Evolutionary conservation across 2,113 vertebrate genomes (phyloP).

Genomic region (Triplophysa dalaica): DNA sequence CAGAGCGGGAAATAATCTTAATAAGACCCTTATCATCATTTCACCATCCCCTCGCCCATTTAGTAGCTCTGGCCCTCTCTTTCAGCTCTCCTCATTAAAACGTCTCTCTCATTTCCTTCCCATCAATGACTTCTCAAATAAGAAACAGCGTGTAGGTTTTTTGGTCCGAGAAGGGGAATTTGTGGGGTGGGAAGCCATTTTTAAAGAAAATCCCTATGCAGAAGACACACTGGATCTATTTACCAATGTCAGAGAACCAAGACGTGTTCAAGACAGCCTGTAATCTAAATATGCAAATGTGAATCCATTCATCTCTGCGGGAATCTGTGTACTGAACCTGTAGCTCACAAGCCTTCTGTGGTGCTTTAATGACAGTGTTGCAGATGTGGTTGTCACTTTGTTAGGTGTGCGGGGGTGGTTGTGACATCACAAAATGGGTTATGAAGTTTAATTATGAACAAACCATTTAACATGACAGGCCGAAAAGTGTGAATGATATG

Average conservation of each 20-base stretch:
- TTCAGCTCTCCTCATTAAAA: conserved; percentile 39
- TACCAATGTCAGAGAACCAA: conserved; percentile 2
- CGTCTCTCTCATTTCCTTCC: conserved; percentile 50
- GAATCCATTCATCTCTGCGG: neutral
- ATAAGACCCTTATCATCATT: conserved; percentile 61
- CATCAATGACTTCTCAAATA: conserved; percentile 53
- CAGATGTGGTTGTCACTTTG: too few relatives aligned
- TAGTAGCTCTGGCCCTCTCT: neutral
- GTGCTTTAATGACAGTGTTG: too few relatives aligned
- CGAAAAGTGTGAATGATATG: too few relatives aligned
- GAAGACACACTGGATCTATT: neutral
- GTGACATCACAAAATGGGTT: too few relatives aligned
- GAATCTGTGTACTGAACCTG: neutral
- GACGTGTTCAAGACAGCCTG: neutral
- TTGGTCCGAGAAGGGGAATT: neutral
- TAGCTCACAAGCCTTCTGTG: neutral
- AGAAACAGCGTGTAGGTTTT: conserved; percentile 43
- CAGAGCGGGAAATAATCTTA: conserved; percentile 58
- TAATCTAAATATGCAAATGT: conserved; percentile 28
- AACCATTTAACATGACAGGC: too few relatives aligned
- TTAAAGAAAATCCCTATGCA: too few relatives aligned
- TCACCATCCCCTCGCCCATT: conserved; percentile 23
- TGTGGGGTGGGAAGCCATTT: neutral
- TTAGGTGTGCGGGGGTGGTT: too few relatives aligned
- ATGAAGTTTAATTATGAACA: too few relatives aligned